Base-by-base conservation (phyloP, 2,888 invertebrate genomes). In the Pyrgus malvae region DNA sequence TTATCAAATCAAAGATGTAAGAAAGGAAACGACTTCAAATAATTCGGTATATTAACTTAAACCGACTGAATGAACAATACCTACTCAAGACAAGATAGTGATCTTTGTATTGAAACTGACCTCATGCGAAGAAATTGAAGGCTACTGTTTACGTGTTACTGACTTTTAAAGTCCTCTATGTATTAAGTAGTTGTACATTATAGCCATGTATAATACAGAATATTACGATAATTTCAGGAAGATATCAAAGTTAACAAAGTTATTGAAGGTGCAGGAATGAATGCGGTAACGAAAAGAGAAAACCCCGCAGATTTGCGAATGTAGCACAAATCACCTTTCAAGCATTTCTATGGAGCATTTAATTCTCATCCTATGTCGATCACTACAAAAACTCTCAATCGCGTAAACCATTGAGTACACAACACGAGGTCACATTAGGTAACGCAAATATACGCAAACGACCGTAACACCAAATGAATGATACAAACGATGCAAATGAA, bases 381-480 rank as follows among this genome's bases (percentile, higher is more conserved):
- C 29, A 19, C 29, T 48, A 31, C 12, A 51, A 45, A 53, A 53
- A 53, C 45, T 38, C n/a, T 31, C 19, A 27, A 53, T 51, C 33
- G 35, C 37, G 44, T 44, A 44, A 44, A 51, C 44, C 42, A 44
- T 51, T 51, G 50, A 51, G 29, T 25, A 51, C 37, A 53, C 45
- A 53, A 45, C 61, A 58, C 79, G 78, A 82, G 80, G 83, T 79
- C 80, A 68, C 57, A 68, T 83, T 80, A 81, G 69, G 80, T 83
- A 83, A 83, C 76, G 72, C 57, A 50, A 51, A 58, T 57, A 76
- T 55, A 76, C 72, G 75, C 80, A 77, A 66, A 74, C 70, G 64
- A 79, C 72, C 81, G 82, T 81, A 83, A 78, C 79, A 77, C 58
- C 67, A 76, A 79, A 78, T 80, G 78, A 84, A 82, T 83, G 76